Percentiles rank a stretch among this genome's conserved stretches.
Conservation (phyloP, 2,113 vertebrate species). For the Sciurus niger region DNA sequence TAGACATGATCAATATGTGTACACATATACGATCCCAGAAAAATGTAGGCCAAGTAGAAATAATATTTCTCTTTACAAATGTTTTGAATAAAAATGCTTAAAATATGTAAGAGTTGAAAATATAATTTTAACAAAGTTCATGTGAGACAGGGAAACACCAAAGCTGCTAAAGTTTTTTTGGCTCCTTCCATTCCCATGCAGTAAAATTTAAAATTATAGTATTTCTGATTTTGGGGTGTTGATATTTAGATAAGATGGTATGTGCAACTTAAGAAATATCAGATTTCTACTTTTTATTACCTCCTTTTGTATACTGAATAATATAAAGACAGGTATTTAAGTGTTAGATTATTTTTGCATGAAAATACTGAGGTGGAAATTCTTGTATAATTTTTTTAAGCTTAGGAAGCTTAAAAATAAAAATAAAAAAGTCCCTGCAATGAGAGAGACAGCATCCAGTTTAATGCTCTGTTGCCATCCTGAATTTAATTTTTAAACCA, state of each 20-base stretch:
- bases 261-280: slow-evolving; percentile 56
- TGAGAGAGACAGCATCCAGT: neutral
- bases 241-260: slow-evolving; percentile 75
- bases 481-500: neutral
- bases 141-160: slow-evolving; percentile 69
- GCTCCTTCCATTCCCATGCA: neutral
- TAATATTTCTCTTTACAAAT: slow-evolving; percentile 83
- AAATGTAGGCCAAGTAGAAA: slow-evolving; percentile 66
- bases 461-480: neutral
- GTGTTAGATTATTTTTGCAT: slow-evolving; percentile 5
- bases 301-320: slow-evolving; percentile 32
- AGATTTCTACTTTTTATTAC: neutral
- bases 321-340: neutral
- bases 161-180: slow-evolving; percentile 32
- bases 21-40: slow-evolving; percentile 57
- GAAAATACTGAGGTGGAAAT: neutral
- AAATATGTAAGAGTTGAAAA: slow-evolving; percentile 83
- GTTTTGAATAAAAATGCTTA: slow-evolving; percentile 82
- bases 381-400: neutral
- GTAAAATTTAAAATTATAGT: slow-evolving; percentile 25
- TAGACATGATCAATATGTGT: slow-evolving; percentile 69
- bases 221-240: slow-evolving; percentile 73
- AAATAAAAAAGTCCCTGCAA: no score
- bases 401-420: neutral
- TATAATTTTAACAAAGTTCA: slow-evolving; percentile 75